phyloP scores from a whole-genome alignment of 2,113 vertebrate genomes.

The Pelusios castaneus region DNA sequence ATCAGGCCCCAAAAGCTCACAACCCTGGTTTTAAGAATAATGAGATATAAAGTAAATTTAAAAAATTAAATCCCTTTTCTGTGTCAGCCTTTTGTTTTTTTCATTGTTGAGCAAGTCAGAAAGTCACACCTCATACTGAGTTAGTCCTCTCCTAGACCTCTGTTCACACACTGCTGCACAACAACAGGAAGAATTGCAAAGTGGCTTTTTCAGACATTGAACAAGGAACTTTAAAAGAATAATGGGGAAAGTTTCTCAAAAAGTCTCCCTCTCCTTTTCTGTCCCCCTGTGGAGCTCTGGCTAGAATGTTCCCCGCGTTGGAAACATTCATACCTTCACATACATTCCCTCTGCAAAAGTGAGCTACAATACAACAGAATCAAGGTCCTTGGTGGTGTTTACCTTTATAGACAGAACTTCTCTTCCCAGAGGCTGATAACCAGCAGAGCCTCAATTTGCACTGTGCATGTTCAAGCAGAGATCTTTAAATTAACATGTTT shows the following conservation, averaged over 20 bases:
- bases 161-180: background rate
- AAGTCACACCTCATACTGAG: background rate
- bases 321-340: background rate
- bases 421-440: background rate
- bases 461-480: background rate
- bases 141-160: background rate
- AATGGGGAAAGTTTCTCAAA: background rate
- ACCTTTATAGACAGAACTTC: background rate
- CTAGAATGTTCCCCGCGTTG: background rate
- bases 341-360: background rate
- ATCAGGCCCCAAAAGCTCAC: background rate
- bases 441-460: background rate
- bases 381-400: background rate
- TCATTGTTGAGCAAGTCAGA: background rate
- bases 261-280: background rate
- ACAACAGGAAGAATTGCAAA: background rate
- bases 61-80: background rate
- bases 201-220: background rate
- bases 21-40: background rate
- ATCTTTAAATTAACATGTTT: slow-evolving; percentile 21
- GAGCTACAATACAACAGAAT: background rate
- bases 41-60: background rate
- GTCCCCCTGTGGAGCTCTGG: background rate
- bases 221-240: background rate
- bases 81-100: background rate